Conservation (phyloP, 2,113 vertebrate genomes). For the Zosterops lateralis region DNA sequence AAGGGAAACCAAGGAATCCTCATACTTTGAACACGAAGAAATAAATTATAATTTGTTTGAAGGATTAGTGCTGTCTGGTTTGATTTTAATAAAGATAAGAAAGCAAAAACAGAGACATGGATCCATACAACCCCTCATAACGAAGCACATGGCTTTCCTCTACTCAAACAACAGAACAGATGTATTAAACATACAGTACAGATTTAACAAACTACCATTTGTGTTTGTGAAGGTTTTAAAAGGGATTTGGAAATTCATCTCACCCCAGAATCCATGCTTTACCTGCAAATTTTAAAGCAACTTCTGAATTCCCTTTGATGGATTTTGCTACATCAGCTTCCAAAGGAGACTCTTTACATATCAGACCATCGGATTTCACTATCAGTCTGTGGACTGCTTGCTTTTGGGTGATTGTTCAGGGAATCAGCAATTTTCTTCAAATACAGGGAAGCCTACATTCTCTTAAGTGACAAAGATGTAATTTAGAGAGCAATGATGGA, state of each 20-base stretch:
- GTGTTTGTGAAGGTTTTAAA: slow-evolving; percentile 39
- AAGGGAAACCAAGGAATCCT: slow-evolving; percentile 55
- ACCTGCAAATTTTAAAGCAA: slow-evolving; percentile 56
- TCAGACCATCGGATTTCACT: slow-evolving; percentile 3
- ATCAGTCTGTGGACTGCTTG: slow-evolving; percentile 12
- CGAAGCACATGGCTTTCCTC: slow-evolving; percentile 13
- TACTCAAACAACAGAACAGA: slow-evolving; percentile 55
- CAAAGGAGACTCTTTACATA: slow-evolving; percentile 18
- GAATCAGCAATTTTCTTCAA: neutral
- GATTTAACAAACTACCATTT: slow-evolving; percentile 50
- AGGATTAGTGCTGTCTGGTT: slow-evolving; percentile 66
- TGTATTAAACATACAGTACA: slow-evolving; percentile 56
- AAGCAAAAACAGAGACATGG: slow-evolving; percentile 62
- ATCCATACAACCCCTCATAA: slow-evolving; percentile 47
- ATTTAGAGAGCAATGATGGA: neutral
- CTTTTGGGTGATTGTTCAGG: slow-evolving; percentile 20
- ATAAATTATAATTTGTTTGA: slow-evolving; percentile 70
- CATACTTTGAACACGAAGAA: slow-evolving; percentile 65
- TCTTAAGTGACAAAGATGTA: neutral
- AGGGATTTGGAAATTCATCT: slow-evolving; percentile 52
- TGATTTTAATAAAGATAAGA: slow-evolving; percentile 77
- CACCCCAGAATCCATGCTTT: neutral
- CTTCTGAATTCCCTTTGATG: slow-evolving; percentile 52
- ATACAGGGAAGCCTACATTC: neutral
- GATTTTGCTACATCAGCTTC: slow-evolving; percentile 32